phyloP scores from a whole-genome alignment of 2,797 vertebrate genomes.

The Meriones psammophilus region DNA sequence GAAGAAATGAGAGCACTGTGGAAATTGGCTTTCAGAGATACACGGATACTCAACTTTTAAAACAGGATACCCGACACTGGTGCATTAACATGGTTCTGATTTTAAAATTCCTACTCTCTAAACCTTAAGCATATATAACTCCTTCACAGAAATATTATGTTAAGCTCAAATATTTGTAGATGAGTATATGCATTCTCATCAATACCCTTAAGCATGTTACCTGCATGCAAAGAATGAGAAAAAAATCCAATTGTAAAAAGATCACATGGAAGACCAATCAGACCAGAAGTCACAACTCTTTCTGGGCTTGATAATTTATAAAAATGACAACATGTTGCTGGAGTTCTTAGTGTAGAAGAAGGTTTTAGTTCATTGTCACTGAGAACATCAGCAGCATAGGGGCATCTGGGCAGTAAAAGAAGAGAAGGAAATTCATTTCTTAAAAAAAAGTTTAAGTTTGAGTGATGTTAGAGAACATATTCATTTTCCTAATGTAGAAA shows the following conservation, averaged over 20 bases:
- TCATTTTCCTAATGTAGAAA: neutral
- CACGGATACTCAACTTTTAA: neutral
- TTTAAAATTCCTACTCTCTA: neutral
- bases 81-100: neutral
- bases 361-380: neutral
- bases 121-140: neutral
- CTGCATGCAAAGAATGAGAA: neutral
- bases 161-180: neutral
- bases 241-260: neutral
- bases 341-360: neutral
- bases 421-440: neutral
- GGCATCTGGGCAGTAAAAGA: neutral
- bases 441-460: neutral
- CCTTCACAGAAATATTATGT: neutral
- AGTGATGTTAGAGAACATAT: neutral
- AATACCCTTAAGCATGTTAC: neutral
- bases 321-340: neutral
- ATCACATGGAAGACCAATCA: neutral
- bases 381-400: neutral
- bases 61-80: neutral
- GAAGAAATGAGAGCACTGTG: neutral
- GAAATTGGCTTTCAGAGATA: neutral
- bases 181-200: neutral
- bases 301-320: neutral
- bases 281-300: neutral